phyloP scores from a whole-genome alignment of 2,797 vertebrate species.

The Chanos chanos region DNA sequence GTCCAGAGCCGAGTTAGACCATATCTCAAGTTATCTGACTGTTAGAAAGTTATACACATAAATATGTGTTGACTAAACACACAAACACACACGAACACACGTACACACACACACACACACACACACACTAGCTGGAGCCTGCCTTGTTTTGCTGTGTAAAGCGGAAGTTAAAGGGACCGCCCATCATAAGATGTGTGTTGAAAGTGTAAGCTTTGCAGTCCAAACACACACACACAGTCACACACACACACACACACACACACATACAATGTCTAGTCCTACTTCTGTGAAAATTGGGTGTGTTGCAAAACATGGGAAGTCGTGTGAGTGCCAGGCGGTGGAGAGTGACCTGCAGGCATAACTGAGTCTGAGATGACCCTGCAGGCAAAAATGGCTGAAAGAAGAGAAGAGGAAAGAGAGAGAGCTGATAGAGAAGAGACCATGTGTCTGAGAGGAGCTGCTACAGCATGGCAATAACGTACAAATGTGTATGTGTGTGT shows the following conservation, averaged over 20 bases:
- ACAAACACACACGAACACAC: neutral
- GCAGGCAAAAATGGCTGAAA: slow-evolving; percentile 65
- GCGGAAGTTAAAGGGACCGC: slow-evolving; percentile 45
- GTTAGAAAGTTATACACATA: too few relatives aligned
- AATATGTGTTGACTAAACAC: too few relatives aligned
- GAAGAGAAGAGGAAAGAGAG: too few relatives aligned
- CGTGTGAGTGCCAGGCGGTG: slow-evolving; percentile 63
- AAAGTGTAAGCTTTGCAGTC: slow-evolving; percentile 41
- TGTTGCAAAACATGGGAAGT: slow-evolving; percentile 81
- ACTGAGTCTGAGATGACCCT: slow-evolving; percentile 63
- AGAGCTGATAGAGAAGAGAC: too few relatives aligned
- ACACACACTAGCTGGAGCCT: neutral
- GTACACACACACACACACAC: neutral
- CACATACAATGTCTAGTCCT: neutral
- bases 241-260: neutral
- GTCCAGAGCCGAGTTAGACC: too few relatives aligned
- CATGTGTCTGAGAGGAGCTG: slow-evolving; percentile 43
- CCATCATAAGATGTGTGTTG: slow-evolving; percentile 44
- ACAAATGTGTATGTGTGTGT: slow-evolving; percentile 27
- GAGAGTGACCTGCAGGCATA: slow-evolving; percentile 55
- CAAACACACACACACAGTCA: neutral
- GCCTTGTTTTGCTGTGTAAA: slow-evolving; percentile 28
- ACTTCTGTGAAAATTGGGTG: slow-evolving; percentile 59
- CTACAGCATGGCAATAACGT: slow-evolving; percentile 49
- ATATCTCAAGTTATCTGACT: too few relatives aligned